Evolutionary conservation across 2,888 invertebrate species (phyloP).

Genomic region (Apeira syringaria): DNA sequence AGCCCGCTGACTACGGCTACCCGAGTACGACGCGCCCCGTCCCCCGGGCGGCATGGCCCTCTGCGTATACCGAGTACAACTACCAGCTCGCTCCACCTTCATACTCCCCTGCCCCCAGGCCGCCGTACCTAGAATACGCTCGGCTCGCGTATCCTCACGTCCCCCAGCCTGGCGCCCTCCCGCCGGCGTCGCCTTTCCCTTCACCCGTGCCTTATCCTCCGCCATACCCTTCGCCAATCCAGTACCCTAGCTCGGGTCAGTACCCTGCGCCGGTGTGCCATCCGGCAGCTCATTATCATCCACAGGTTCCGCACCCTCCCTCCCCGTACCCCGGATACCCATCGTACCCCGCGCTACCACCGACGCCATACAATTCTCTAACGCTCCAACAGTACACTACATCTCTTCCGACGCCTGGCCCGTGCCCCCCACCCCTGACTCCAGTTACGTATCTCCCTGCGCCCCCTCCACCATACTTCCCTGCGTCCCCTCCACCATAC

Average conservation of each 20-base stretch:
- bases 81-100: slow-evolving; percentile 22
- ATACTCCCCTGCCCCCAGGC: slow-evolving; percentile 26
- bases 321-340: neutral
- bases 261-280: slow-evolving; percentile 1
- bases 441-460: neutral
- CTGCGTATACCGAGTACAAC: slow-evolving; percentile 25
- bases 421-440: no score
- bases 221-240: slow-evolving; percentile 6
- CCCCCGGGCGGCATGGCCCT: slow-evolving; percentile 30
- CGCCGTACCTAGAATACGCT: slow-evolving; percentile 27
- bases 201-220: slow-evolving; percentile 21
- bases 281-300: slow-evolving; percentile 7
- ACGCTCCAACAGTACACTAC: no score
- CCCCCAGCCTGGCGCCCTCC: slow-evolving; percentile 8
- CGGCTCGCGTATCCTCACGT: slow-evolving; percentile 27
- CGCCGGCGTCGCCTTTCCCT: slow-evolving; percentile 15
- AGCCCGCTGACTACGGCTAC: slow-evolving; percentile 35
- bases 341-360: slow-evolving; percentile 23
- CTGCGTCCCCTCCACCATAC: neutral
- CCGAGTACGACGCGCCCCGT: slow-evolving; percentile 30
- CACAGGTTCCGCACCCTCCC: slow-evolving; percentile 16
- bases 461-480: neutral
- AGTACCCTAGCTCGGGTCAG: slow-evolving; percentile 6
- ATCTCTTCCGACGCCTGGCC: no score
- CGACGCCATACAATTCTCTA: no score